Evolutionary conservation across 2,888 invertebrate species (phyloP), one percentile per base, ranked within the genome.

Genomic region (Operophtera brumata): DNA sequence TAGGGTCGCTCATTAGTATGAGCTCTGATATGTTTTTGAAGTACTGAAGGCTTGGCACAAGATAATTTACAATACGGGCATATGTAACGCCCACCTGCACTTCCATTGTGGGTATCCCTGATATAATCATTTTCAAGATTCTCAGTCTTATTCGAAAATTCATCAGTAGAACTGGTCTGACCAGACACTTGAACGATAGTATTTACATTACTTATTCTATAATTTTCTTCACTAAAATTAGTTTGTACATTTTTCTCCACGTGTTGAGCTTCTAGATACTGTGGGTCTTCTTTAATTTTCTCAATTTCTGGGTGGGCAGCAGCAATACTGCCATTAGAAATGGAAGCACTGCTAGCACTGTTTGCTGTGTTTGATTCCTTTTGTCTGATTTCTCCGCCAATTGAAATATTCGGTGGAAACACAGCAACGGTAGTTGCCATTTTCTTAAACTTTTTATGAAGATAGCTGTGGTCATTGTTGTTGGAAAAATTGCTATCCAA

Each of bases 371-470:
- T 80, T 52, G 77, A 66, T 66, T 85, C 86, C 64, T 74, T 84
- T 57, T 80, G 79, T 69, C 77, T 75, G 50, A 64, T 72, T 66
- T 87, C 86, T 49, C 78, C 83, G 32, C 73, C 71, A 65, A 77
- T 86, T 44, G 76, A 69, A 64, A 78, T 67, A 66, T 75, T 84
- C 57, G 75, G 66, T 49, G 87, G 80, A 69, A 84, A 84, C 57
- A 79, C 78, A 62, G 88, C 74, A 69, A 87, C 87, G 61, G 90
- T 85, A 75, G 92, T 93, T 80, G 94, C 96, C 91, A 96, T 93
- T 86, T 96, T 96, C 89, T 97, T 97, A 87, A 97, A 97, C 85
- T 97, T 97, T 86, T 97, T 97, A 85, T 97, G 97, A 82, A 96
- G 92, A 91, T 97, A 97, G 83, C 94, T 95, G 76, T 92, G 92